Percentiles rank a stretch among this genome's conserved stretches.
Conservation (phyloP, 2,113 vertebrate genomes). For the Dromaius novaehollandiae region DNA sequence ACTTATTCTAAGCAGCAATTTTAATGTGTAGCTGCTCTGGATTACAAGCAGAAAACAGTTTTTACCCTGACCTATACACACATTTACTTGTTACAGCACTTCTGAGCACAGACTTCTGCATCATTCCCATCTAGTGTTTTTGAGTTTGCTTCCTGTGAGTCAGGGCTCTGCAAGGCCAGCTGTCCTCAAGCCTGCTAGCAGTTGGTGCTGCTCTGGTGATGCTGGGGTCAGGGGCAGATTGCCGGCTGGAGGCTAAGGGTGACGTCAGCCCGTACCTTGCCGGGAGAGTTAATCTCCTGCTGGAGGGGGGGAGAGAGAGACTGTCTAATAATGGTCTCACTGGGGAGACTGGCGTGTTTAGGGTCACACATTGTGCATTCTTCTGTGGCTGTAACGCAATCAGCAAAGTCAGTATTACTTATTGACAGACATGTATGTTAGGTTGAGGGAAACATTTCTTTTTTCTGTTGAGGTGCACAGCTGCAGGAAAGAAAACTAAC, state of each 20-base stretch:
- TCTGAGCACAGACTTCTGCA: not conserved
- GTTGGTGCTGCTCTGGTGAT: not conserved
- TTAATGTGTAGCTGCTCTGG: slow-evolving; percentile 39
- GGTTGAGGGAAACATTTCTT: not conserved
- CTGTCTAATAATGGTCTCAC: slow-evolving; percentile 74
- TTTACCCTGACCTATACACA: not conserved
- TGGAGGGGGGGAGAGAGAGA: slow-evolving; percentile 27
- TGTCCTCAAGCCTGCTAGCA: not conserved
- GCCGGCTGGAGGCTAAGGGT: slow-evolving; percentile 71
- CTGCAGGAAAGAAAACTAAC: not conserved
- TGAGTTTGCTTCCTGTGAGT: not conserved
- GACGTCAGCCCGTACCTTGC: slow-evolving; percentile 78
- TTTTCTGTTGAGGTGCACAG: not conserved
- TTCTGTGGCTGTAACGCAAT: not conserved
- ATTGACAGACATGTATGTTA: not conserved
- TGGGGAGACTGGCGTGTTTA: slow-evolving; percentile 66
- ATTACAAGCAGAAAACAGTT: slow-evolving; percentile 34
- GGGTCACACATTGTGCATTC: not conserved
- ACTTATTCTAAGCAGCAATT: not conserved
- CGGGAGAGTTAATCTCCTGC: slow-evolving; percentile 73
- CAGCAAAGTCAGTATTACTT: not conserved
- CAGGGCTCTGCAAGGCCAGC: slow-evolving; percentile 34
- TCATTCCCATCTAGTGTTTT: not conserved
- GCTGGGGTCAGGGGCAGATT: slow-evolving; percentile 60
- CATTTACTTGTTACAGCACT: not conserved